A percentile compares a stretch with the other conserved stretches of the same genome.
These are phyloP conservation scores for Limulus polyphemus DNA, from an alignment of 2,888 invertebrate species.

Conservation along the genomic window DNA sequence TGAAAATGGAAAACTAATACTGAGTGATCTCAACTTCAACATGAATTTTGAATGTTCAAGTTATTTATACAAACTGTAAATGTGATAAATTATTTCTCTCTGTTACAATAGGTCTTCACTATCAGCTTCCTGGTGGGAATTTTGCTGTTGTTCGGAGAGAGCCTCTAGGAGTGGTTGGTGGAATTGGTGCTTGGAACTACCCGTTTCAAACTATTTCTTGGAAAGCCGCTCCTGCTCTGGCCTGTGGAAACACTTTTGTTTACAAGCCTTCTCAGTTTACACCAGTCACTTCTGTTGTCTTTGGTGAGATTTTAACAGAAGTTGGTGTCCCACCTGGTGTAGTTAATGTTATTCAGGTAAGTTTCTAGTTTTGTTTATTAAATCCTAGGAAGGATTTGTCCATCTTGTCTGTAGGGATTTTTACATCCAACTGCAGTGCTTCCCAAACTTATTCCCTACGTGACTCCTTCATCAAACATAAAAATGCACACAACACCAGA, in stretches of 20 bases:
- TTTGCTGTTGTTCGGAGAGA: slow-evolving; percentile 43
- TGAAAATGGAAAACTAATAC: too few relatives aligned
- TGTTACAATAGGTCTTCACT: slow-evolving; percentile 37
- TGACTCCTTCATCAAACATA: too few relatives aligned
- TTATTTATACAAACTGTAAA: too few relatives aligned
- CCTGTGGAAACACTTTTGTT: slow-evolving; percentile 45
- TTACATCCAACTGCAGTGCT: too few relatives aligned
- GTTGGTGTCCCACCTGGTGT: slow-evolving; percentile 44
- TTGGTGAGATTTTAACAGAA: slow-evolving; percentile 42
- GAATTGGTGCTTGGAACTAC: slow-evolving; percentile 48
- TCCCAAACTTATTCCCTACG: too few relatives aligned
- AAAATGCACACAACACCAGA: too few relatives aligned
- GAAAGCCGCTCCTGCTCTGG: slow-evolving; percentile 41
- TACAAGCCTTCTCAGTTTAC: slow-evolving; percentile 47
- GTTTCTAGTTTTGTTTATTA: slow-evolving; percentile 1
- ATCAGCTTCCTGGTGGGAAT: slow-evolving; percentile 37
- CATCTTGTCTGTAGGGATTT: not conserved
- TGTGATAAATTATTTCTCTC: not conserved
- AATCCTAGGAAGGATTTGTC: not conserved
- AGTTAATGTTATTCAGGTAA: slow-evolving; percentile 44
- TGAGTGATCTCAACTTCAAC: too few relatives aligned
- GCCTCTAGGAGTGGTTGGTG: slow-evolving; percentile 45
- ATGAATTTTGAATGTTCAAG: too few relatives aligned
- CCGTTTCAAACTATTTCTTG: slow-evolving; percentile 38
- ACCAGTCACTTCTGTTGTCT: slow-evolving; percentile 42